A percentile compares a stretch with the other conserved stretches of the same genome.
Evolutionary conservation across 1,140 invertebrate genomes (phyloP).

Genomic region (Drosophila bifasciata): DNA sequence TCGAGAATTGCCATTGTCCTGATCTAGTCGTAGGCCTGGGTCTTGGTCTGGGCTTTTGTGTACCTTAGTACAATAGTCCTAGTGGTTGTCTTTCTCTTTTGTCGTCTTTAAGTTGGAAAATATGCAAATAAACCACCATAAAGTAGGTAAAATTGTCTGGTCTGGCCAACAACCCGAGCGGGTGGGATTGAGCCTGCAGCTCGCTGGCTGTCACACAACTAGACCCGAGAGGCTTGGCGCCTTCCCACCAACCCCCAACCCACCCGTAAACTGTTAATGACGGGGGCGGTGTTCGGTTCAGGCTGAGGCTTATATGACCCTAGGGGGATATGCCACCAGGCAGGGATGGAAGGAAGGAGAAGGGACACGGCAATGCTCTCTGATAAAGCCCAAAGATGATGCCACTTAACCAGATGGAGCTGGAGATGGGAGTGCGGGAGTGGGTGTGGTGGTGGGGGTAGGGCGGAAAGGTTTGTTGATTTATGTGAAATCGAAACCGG

Average conservation of each 20-base stretch:
- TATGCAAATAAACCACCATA: slow-evolving; percentile 81
- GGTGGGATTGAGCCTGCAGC: slow-evolving; percentile 2
- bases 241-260: too few relatives aligned
- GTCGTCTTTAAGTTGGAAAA: slow-evolving; percentile 81
- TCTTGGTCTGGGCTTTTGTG: neutral
- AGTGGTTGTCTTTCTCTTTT: slow-evolving; percentile 38
- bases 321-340: slow-evolving; percentile 52
- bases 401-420: slow-evolving; percentile 23
- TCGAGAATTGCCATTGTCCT: slow-evolving; percentile 59
- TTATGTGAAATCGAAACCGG: slow-evolving; percentile 20
- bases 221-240: slow-evolving; percentile 58
- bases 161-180: slow-evolving; percentile 76
- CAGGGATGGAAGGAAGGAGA: slow-evolving; percentile 5
- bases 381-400: slow-evolving; percentile 4
- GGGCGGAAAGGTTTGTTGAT: slow-evolving; percentile 23
- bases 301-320: slow-evolving; percentile 58
- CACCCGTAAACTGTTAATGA: slow-evolving; percentile 66
- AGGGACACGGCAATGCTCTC: too few relatives aligned
- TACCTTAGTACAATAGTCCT: slow-evolving; percentile 36
- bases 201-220: slow-evolving; percentile 47
- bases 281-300: slow-evolving; percentile 20
- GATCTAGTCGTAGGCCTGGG: slow-evolving; percentile 22
- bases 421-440: neutral
- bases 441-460: too few relatives aligned
- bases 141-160: slow-evolving; percentile 82